Conservation (phyloP, 2,113 vertebrate genomes). For the Peromyscus californicus region DNA sequence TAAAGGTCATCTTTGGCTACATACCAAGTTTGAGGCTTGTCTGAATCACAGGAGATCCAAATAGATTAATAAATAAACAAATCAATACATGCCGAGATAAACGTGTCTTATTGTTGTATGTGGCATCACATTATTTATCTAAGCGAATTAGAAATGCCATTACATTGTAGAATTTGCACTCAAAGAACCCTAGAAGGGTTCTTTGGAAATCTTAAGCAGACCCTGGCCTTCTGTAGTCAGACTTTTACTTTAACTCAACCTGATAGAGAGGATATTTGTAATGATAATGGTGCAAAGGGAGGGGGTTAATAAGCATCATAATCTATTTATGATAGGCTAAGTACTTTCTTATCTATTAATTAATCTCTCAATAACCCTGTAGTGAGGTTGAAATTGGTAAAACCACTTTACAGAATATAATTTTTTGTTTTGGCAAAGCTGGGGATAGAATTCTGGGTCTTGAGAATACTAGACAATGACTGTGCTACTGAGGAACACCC, state of each 20-base stretch:
- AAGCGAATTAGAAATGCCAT: constrained; percentile 55
- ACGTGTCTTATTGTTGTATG: constrained; percentile 23
- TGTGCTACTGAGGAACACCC: background rate
- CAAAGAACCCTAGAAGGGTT: background rate
- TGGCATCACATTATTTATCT: constrained; percentile 33
- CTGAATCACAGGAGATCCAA: background rate
- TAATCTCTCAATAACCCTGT: constrained; percentile 28
- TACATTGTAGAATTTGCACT: constrained; percentile 58
- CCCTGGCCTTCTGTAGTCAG: background rate
- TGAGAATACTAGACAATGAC: background rate
- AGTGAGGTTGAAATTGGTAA: constrained; percentile 42
- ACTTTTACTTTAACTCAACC: constrained; percentile 65
- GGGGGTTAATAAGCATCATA: constrained; percentile 32
- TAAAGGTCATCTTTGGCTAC: background rate
- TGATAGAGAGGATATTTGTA: constrained; percentile 10
- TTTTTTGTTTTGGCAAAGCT: background rate
- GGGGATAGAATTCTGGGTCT: background rate
- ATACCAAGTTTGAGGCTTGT: background rate
- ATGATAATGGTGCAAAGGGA: constrained; percentile 27
- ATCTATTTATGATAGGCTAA: constrained; percentile 47
- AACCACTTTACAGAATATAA: constrained; percentile 28
- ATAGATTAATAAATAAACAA: background rate
- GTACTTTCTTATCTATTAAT: constrained; percentile 52
- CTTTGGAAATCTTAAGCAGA: background rate
- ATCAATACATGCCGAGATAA: background rate